Base-by-base conservation (phyloP, 2,888 invertebrate genomes). In the Xiphydria camelus region DNA sequence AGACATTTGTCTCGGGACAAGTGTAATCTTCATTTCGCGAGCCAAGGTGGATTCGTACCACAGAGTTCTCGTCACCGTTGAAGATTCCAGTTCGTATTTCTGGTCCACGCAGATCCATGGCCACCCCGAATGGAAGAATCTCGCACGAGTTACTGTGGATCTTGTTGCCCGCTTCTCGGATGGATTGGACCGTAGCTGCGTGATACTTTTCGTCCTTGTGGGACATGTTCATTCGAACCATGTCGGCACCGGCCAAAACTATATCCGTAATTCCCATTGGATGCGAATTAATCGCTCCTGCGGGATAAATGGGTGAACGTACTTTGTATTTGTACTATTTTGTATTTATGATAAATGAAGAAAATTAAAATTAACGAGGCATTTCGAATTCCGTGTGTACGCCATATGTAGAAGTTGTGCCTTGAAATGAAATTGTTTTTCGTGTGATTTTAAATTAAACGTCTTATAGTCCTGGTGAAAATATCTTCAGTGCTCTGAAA, bases 51-150 rank as follows among this genome's bases (percentile, higher is more conserved):
- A 31, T n/a, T 15, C 42, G 7, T 55, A 62, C 58, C 50, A 47
- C 42, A 14, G 40, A 45, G n/a, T 38, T 40, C 12, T 51, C 23
- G 37, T 63, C 59, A 7, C 58, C 57, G 18, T 46, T 50, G 9
- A 67, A 57, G 18, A 46, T 45, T 21, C 69, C 65, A 3, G 59
- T 61, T 2, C 66, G 57, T 44, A 70, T 62, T 45, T 66, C 62
- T 6, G 62, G 61, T 2, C 65, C 66, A 9, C 57, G 58, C 21
- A 66, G 55, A 41, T 62, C 59, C 20, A 64, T 47, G 4, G 61
- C 62, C 4, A 68, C 51, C 6, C 79, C 80, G 23, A 82, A 63
- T 14, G 82, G 81, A 51, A 79, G 77, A 9, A 80, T 77, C 51
- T 55, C 51, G 7, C 45, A 38, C 4, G 42, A 47, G 6, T 34